These are phyloP conservation scores for Eupsilia transversa DNA, from an alignment of 2,888 invertebrate species.

Conservation along the genomic window DNA sequence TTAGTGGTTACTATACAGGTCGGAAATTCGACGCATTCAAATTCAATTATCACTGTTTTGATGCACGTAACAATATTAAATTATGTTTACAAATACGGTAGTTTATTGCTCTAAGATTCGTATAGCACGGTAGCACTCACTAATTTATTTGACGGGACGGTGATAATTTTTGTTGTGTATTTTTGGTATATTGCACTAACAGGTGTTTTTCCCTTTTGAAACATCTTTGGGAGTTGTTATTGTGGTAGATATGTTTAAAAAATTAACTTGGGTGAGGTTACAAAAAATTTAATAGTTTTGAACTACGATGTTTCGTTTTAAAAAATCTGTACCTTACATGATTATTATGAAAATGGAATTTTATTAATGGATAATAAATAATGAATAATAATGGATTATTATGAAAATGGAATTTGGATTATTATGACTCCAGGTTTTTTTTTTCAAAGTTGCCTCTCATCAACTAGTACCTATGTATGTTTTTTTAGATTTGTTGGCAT, in stretches of 20 bases:
- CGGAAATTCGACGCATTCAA: constrained; percentile 47
- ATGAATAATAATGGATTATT: too few relatives aligned
- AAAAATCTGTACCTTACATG: too few relatives aligned
- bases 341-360: too few relatives aligned
- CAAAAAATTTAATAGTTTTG: too few relatives aligned
- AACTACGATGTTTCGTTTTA: too few relatives aligned
- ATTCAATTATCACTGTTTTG: constrained; percentile 60
- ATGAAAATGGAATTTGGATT: too few relatives aligned
- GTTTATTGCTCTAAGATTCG: constrained; percentile 29
- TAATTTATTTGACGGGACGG: constrained; percentile 53
- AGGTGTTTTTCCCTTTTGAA: constrained; percentile 12
- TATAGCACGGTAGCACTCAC: constrained; percentile 3
- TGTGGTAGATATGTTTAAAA: not conserved
- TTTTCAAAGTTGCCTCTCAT: too few relatives aligned
- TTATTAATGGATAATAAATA: too few relatives aligned
- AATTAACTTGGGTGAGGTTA: not conserved
- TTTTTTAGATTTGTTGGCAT: too few relatives aligned
- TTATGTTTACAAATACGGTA: constrained; percentile 33
- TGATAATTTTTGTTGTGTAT: constrained; percentile 57
- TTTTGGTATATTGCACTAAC: constrained; percentile 30
- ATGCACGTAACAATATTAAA: constrained; percentile 47
- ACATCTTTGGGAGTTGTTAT: constrained; percentile 5
- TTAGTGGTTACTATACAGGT: constrained; percentile 3
- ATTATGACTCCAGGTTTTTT: too few relatives aligned
- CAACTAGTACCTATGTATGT: too few relatives aligned